Base-by-base conservation (phyloP, 2,888 invertebrate species). In the Zygogramma bicolorata region DNA sequence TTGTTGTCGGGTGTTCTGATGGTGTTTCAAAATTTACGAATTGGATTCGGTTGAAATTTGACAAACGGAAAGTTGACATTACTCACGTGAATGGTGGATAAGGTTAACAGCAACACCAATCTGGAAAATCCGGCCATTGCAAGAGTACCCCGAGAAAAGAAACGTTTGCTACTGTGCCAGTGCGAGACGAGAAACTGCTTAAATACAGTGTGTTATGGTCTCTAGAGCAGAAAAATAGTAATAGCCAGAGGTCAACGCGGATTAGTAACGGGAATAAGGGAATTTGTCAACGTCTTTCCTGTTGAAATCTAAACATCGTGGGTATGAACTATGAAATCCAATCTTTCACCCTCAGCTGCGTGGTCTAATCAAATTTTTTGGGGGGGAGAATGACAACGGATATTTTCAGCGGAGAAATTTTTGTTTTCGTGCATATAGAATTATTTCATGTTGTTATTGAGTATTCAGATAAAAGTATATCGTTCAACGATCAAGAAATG, bases 211-310 rank as follows among this genome's bases (percentile, higher is more conserved):
- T 73, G 86, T 86, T 85, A 86, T 77, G 87, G 88, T 59, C 87
- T 87, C 80, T 78, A 75, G 77, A 80, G 79, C 71, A 81, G 79
- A 73, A 81, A 80, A 77, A 76, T 80, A 78, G 65, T 79, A 83
- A 76, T 84, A 78, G 76, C 84, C 83, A 71, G 81, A 67, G 81
- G 85, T 80, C 78, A 80, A 73, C 75, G 74, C 68, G 84, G 83
- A 86, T 86, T 86, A 85, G 83, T 76, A 80, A 72, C 75, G 86
- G 86, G 86, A 86, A 78, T 84, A 82, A 73, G 85, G 85, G 84
- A 85, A 77, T 83, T 80, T 80, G 72, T 75, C 78, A 79, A 78
- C 79, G 76, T 70, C 65, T 75, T 70, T 68, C 68, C 53, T 34
- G 69, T 67, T 69, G 65, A 69, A 73, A 73, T 70, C 69, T 25